Conservation (phyloP, 2,888 invertebrate species). For the Sisyra nigra region DNA sequence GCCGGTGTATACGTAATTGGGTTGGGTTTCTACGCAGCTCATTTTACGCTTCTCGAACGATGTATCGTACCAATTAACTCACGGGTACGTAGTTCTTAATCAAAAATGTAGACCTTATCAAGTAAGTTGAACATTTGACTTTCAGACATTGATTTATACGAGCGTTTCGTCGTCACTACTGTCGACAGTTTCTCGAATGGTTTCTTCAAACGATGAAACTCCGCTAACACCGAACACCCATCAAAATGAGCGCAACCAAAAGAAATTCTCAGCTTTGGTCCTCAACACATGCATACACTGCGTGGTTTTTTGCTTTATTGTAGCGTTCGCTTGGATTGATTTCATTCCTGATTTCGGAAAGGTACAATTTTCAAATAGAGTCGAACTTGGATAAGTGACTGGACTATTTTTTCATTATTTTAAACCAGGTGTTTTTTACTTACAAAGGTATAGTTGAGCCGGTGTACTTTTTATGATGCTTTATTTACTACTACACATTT, state of each 20-base stretch:
- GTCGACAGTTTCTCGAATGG: constrained; percentile 33
- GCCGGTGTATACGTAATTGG: constrained; percentile 35
- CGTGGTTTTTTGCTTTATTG: constrained; percentile 25
- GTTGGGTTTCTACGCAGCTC: constrained; percentile 33
- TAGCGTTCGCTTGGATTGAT: constrained; percentile 33
- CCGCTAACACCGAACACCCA: constrained; percentile 10
- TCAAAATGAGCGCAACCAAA: constrained; percentile 14
- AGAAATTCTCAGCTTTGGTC: constrained; percentile 22
- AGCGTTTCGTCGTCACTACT: constrained; percentile 24
- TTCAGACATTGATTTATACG: constrained; percentile 17
- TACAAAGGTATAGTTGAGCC: background rate
- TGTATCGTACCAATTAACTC: constrained; percentile 19
- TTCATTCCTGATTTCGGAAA: constrained; percentile 33
- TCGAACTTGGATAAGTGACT: background rate
- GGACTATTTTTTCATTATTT: background rate
- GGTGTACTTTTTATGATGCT: too few relatives aligned
- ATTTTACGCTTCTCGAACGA: constrained; percentile 32
- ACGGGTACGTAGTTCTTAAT: background rate
- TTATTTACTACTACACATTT: too few relatives aligned
- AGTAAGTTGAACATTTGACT: constrained; percentile 5
- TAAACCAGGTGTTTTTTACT: background rate
- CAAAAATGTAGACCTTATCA: background rate
- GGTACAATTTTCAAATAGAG: constrained; percentile 18
- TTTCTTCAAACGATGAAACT: constrained; percentile 28
- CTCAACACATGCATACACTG: constrained; percentile 31